These are phyloP conservation scores for Drosophila paranaensis DNA, from an alignment of 2,888 invertebrate genomes.

Conservation along the genomic window DNA sequence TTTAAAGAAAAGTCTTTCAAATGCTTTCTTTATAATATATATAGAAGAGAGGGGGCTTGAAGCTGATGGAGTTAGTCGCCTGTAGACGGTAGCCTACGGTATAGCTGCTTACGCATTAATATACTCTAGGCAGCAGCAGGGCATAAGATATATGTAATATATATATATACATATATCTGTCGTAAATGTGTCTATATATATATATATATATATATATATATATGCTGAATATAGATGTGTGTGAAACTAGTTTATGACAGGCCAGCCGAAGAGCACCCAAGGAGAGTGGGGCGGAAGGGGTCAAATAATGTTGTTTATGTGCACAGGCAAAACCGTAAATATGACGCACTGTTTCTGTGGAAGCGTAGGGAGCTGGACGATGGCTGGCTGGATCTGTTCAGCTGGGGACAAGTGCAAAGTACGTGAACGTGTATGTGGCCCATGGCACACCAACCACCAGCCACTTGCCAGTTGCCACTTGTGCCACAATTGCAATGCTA, in stretches of 20 bases:
- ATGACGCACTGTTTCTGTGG: constrained; percentile 62
- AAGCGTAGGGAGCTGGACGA: constrained; percentile 2
- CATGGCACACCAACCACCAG: constrained; percentile 50
- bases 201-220: constrained; percentile 8
- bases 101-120: constrained; percentile 72
- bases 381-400: constrained; percentile 26
- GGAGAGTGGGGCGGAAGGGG: constrained; percentile 9
- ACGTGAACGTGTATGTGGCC: constrained; percentile 32
- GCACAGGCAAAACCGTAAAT: constrained; percentile 68
- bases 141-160: constrained; percentile 5
- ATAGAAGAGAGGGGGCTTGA: constrained; percentile 1
- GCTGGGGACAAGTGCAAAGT: constrained; percentile 73
- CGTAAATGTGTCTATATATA: constrained; percentile 26
- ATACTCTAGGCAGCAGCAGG: constrained; percentile 36
- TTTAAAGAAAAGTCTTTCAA: constrained; percentile 60
- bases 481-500: constrained; percentile 48
- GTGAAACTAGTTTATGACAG: constrained; percentile 79
- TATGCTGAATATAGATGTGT: constrained; percentile 65
- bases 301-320: constrained; percentile 81
- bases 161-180: constrained; percentile 8
- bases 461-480: constrained; percentile 42
- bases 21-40: constrained; percentile 55
- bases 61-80: constrained; percentile 21
- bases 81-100: constrained; percentile 27
- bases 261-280: constrained; percentile 13